phyloP scores from a whole-genome alignment of 2,797 vertebrate genomes.

The Cynopterus sphinx region DNA sequence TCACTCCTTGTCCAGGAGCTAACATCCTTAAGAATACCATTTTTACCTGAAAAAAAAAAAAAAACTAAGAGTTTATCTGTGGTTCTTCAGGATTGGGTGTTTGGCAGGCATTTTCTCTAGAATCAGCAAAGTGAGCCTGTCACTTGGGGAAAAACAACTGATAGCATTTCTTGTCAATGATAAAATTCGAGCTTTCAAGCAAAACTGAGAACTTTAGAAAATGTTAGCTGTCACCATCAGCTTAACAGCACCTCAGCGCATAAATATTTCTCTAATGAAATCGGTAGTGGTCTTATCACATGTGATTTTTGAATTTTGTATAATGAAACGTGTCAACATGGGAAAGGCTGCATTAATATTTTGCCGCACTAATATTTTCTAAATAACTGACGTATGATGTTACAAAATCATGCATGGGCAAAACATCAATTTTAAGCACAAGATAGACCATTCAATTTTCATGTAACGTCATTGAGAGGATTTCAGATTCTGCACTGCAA shows the following conservation, averaged over 20 bases:
- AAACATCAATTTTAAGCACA: not conserved
- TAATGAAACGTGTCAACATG: not conserved
- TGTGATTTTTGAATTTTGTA: not conserved
- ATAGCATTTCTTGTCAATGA: not conserved
- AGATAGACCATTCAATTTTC: not conserved
- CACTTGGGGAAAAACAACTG: not conserved
- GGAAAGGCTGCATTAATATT: not conserved
- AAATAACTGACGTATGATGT: not conserved
- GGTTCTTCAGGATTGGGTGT: not conserved
- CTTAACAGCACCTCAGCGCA: not conserved
- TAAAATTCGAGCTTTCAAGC: not conserved
- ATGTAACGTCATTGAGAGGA: not conserved
- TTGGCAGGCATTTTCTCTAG: not conserved
- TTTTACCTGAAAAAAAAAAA: not conserved
- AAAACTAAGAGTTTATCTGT: not conserved
- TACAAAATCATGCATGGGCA: not conserved
- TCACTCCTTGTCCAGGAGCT: not conserved
- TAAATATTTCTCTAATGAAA: not conserved
- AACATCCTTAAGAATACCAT: not conserved
- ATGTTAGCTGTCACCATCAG: not conserved
- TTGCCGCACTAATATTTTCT: not conserved
- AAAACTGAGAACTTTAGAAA: slow-evolving; percentile 43
- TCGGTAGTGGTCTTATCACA: not conserved
- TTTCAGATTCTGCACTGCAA: not conserved
- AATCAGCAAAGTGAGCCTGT: not conserved